Base-by-base conservation (phyloP, 1,140 invertebrate species). In the Aphelenchoides avenae region DNA sequence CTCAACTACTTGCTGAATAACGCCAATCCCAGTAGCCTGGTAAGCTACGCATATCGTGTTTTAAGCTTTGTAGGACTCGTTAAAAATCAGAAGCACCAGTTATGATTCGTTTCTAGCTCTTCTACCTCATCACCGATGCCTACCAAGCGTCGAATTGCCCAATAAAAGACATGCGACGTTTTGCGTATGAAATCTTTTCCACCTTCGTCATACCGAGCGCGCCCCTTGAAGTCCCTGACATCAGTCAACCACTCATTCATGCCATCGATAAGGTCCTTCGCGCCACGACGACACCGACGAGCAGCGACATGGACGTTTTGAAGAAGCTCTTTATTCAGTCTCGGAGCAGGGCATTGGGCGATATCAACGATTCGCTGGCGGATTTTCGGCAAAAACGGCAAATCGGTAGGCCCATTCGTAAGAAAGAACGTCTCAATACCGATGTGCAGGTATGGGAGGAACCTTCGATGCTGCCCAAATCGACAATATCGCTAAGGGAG, bases 101-200 rank as follows among this genome's bases (percentile, higher is more conserved):
- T n/a, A n/a, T n/a, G n/a, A n/a, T n/a, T n/a, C n/a, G n/a, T n/a
- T 69, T 68, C 44, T 15, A 87, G 85, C 82, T 91, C 55, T 92
- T 92, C 78, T 89, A 89, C 79, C 81, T 91, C 57, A 84, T 91
- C 75, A 88, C 88, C 18, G 86, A 89, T 75, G 79, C 87, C 30
- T 90, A 88, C 77, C 65, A 68, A 31, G 26, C 87, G 87, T 73
- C 87, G 73, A 87, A 87, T 29, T 49, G 18, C 34, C 87, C 85
- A 70, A 83, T 83, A 31, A 91, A 91, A 79, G 89, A 91, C 73
- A 85, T 95, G 84, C 84, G 87, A 51, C 89, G 91, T 78, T 96
- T 91, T 91, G 91, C 91, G 27, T 95, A 94, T 80, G 91, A 96
- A 82, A 91, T 96, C 71, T 89, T 93, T 80, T 94, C 91, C 50